Evolutionary conservation across 2,797 vertebrate species (phyloP), one percentile per base, ranked within the genome.

Genomic region (Synanceia verrucosa): DNA sequence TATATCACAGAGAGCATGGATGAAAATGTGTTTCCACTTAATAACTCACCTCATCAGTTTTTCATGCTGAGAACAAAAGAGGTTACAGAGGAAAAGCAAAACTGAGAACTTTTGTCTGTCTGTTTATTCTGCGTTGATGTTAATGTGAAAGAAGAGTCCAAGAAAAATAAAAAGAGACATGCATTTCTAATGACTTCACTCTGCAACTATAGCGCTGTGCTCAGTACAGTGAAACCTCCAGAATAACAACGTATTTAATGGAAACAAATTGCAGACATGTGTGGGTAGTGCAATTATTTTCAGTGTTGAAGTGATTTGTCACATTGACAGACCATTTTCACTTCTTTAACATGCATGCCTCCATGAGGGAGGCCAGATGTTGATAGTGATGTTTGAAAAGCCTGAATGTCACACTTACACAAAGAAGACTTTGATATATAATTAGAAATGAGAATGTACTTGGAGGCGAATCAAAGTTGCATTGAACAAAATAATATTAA

Each of bases 21-120:
- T 83, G 74, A 73, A 91, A 92, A 91, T 91, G 85, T 94, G 93
- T 83, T 93, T 93, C 85, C 77, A 88, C 76, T 94, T 91, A 92
- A 88, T 89, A 82, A 86, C 88, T 88, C 89, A 87, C 81, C 88
- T 86, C 87, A 72, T 86, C 70, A 50, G 68, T 71, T 89, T 78
- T 73, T 86, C 57, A 65, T 79, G 72, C 63, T 79, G 36, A 77
- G 63, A 82, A 73, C 51, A 75, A 86, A 70, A 62, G 56, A 58
- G 61, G 70, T 75, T 79, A 39, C 48, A 73, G 82, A 72, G 86
- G 74, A 79, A 73, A 85, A 81, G 56, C 62, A 72, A 9, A 65
- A 71, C 53, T 57, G 56, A 58, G 71, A 18, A 39, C 23, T 78
- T 70, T 73, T 70, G 60, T 67, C 29, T 59, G 61, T 69, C 21